phyloP scores from a whole-genome alignment of 2,113 vertebrate genomes.

The Corvus cornix region DNA sequence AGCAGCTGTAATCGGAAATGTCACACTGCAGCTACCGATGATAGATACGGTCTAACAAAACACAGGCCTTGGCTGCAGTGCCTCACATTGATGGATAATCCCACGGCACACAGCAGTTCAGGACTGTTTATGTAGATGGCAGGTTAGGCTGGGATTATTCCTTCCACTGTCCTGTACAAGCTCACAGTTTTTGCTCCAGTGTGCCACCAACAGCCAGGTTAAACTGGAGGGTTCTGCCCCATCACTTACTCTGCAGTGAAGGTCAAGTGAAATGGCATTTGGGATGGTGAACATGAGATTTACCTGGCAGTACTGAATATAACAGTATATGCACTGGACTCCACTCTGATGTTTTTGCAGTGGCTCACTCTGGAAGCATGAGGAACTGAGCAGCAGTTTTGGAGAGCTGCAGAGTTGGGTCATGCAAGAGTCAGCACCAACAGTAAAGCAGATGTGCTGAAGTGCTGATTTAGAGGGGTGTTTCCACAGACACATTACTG shows the following conservation, averaged over 20 bases:
- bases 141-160: background rate
- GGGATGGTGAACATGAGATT: background rate
- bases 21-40: background rate
- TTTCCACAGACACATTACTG: background rate
- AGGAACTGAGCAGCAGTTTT: background rate
- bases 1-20: background rate
- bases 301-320: accelerated
- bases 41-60: background rate
- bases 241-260: background rate
- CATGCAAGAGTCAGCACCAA: accelerated
- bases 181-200: accelerated
- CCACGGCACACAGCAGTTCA: background rate
- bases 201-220: background rate
- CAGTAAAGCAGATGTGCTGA: background rate
- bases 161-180: background rate
- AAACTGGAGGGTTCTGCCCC: background rate
- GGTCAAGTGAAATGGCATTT: background rate
- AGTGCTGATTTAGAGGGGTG: background rate
- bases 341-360: background rate
- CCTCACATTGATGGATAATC: background rate
- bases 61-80: background rate
- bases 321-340: accelerated
- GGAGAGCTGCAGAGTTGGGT: background rate
- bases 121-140: background rate
- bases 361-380: background rate